A percentile compares a stretch with the other conserved stretches of the same genome.
phyloP scores from a whole-genome alignment of 2,113 vertebrate genomes.

The Todiramphus chloris region DNA sequence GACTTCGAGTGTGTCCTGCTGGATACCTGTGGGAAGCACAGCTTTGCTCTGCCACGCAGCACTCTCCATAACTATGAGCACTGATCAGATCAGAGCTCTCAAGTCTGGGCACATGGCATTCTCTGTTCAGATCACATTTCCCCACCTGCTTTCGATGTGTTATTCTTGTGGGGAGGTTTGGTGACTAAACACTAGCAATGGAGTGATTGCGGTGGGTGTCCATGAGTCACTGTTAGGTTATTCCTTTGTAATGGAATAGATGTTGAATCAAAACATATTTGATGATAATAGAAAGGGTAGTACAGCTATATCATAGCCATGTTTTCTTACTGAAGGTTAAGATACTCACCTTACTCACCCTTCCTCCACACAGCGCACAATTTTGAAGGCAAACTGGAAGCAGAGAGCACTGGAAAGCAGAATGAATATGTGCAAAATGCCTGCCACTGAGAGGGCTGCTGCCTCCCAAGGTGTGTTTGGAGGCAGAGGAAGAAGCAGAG shows the following conservation, averaged over 20 bases:
- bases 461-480: fast-evolving
- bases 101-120: not conserved
- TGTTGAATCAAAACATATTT: not conserved
- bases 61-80: not conserved
- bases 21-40: not conserved
- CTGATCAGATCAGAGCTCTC: not conserved
- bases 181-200: not conserved
- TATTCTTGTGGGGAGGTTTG: not conserved
- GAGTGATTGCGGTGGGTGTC: not conserved
- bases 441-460: not conserved
- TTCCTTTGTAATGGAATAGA: not conserved
- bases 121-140: not conserved
- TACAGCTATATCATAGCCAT: not conserved
- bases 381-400: not conserved
- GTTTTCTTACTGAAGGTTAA: not conserved
- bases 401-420: not conserved
- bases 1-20: not conserved
- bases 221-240: not conserved
- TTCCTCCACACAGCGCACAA: not conserved
- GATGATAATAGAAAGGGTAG: not conserved
- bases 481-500: not conserved
- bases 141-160: not conserved
- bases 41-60: not conserved
- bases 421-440: not conserved
- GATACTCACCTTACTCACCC: not conserved